Conservation (phyloP, 2,888 invertebrate genomes). For the Cataglyphis altisquamis region DNA sequence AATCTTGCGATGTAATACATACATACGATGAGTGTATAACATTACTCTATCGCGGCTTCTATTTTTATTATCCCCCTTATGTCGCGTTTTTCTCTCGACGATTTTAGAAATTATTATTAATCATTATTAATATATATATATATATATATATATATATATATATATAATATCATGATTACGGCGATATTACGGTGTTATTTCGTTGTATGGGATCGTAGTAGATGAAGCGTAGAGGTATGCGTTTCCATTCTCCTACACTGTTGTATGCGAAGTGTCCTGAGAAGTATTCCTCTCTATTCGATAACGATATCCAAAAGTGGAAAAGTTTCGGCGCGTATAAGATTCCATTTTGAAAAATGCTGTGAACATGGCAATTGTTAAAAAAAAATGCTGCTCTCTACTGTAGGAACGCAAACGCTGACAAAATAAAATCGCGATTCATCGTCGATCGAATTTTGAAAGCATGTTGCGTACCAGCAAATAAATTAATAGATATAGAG, state of each 20-base stretch:
- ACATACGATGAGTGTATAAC: not conserved
- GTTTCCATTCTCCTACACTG: constrained; percentile 14
- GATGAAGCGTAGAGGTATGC: constrained; percentile 22
- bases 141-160: constrained; percentile 11
- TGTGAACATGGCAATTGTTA: not conserved
- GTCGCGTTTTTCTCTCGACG: not conserved
- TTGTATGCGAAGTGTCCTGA: constrained; percentile 26
- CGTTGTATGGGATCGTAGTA: constrained; percentile 32
- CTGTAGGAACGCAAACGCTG: not conserved
- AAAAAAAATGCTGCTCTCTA: not conserved
- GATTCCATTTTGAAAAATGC: not conserved
- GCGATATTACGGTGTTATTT: constrained; percentile 30
- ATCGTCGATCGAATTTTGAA: not conserved
- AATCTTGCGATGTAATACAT: not conserved
- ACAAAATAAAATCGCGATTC: not conserved
- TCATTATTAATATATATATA: constrained; percentile 39
- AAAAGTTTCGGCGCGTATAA: not conserved
- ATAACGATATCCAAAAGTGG: not conserved
- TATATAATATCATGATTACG: constrained; percentile 19
- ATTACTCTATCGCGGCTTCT: constrained; percentile 7
- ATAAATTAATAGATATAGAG: not conserved
- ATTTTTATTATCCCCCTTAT: constrained; percentile 34
- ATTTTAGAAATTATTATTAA: constrained; percentile 23
- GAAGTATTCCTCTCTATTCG: not conserved
- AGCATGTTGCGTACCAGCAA: too few species aligned